Evolutionary conservation across 2,888 invertebrate species (phyloP).

Genomic region (Heliconius aoede): DNA sequence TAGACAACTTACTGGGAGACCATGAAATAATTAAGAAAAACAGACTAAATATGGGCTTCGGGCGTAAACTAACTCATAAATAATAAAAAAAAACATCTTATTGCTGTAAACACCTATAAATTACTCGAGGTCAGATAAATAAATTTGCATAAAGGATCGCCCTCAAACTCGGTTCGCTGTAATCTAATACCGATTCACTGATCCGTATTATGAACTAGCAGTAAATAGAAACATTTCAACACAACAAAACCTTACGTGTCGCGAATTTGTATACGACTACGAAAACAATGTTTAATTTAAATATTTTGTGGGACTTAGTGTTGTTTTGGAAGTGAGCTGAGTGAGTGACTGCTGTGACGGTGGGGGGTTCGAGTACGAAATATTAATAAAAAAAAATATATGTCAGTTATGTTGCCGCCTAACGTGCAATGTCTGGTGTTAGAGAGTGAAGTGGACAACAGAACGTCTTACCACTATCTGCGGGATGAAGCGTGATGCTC

Average conservation of each 20-base stretch:
- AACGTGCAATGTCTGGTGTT: background rate
- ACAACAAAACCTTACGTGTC: constrained; percentile 19
- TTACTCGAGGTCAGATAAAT: constrained; percentile 27
- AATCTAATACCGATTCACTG: constrained; percentile 38
- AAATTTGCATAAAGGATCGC: constrained; percentile 35
- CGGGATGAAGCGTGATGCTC: background rate
- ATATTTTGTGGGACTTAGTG: background rate
- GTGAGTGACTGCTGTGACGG: background rate
- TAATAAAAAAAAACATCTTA: background rate
- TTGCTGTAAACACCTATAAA: constrained; percentile 21
- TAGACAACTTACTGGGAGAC: too few species aligned
- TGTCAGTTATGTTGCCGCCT: background rate
- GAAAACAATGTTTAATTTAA: constrained; percentile 22
- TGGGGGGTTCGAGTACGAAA: background rate
- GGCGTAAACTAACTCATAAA: too few species aligned
- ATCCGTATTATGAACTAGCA: constrained; percentile 28
- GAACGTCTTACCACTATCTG: background rate
- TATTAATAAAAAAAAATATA: background rate
- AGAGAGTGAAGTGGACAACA: background rate
- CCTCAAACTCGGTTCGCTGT: constrained; percentile 24
- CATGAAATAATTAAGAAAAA: too few species aligned
- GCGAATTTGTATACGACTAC: constrained; percentile 7
- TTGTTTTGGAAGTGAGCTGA: background rate
- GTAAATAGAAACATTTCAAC: constrained; percentile 29
- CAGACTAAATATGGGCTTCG: too few species aligned